Percentiles rank a stretch among this genome's conserved stretches.
Conservation (phyloP, 2,797 vertebrate genomes). For the Hypotaenidia okinawae region DNA sequence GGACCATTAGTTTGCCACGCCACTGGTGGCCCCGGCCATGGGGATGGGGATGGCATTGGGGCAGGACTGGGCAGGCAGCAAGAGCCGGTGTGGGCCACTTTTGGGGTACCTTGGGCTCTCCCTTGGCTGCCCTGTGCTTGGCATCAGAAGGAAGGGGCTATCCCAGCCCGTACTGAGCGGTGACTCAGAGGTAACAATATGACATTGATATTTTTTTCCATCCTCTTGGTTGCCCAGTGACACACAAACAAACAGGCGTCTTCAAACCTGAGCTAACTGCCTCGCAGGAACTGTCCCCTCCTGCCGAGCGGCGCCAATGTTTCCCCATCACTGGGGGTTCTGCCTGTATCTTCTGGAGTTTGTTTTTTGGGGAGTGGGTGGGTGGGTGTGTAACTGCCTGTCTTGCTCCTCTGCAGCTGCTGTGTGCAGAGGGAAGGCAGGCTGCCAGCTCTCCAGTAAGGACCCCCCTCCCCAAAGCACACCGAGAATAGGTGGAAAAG, state of each 20-base stretch:
- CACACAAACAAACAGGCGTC: slow-evolving; percentile 47
- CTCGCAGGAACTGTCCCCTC: neutral
- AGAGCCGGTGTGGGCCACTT: neutral
- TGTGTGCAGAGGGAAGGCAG: neutral
- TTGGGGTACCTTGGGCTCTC: neutral
- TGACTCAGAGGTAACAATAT: slow-evolving; percentile 58
- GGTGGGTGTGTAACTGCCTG: no score
- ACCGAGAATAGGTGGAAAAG: neutral
- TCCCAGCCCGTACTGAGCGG: neutral
- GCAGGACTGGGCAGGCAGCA: neutral
- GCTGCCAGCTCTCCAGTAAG: neutral
- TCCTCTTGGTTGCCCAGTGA: slow-evolving; percentile 25
- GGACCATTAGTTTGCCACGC: neutral
- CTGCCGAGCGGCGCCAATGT: rapidly evolving
- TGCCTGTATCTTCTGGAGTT: neutral
- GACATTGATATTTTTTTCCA: slow-evolving; percentile 47
- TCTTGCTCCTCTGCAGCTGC: neutral
- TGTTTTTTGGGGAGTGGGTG: neutral
- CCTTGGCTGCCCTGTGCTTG: rapidly evolving
- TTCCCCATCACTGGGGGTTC: neutral
- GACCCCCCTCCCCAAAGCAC: neutral
- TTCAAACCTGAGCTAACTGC: neutral
- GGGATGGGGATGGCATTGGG: neutral
- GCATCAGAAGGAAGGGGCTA: neutral
- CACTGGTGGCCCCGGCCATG: neutral